Evolutionary conservation across 2,113 vertebrate genomes (phyloP).

Genomic region (Lichenostomus cassidix): DNA sequence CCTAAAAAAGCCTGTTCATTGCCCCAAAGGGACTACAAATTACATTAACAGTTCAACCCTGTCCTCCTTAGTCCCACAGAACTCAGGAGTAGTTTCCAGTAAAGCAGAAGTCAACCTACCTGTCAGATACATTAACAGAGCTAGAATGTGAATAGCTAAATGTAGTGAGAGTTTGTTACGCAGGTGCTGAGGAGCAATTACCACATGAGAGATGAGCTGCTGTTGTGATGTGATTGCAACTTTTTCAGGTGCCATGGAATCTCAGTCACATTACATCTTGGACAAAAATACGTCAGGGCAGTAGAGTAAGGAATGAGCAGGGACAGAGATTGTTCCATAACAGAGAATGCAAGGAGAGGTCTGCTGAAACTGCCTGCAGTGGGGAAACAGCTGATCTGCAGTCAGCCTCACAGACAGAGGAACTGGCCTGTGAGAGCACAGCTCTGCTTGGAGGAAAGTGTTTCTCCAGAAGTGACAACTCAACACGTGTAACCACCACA

Average conservation of each 20-base stretch:
- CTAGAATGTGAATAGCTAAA: neutral
- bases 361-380: neutral
- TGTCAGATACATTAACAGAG: neutral
- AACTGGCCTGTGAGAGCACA: neutral
- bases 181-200: neutral
- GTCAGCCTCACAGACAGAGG: neutral
- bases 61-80: neutral
- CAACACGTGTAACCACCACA: neutral
- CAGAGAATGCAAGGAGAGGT: rapidly evolving
- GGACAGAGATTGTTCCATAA: neutral
- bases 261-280: neutral
- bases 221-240: neutral
- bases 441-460: neutral
- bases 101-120: neutral
- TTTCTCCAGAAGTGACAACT: neutral
- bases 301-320: neutral
- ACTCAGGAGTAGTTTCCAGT: neutral
- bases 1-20: neutral
- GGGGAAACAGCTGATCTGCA: neutral
- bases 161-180: neutral
- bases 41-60: neutral
- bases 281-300: neutral
- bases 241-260: neutral
- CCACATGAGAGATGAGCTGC: neutral
- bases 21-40: neutral